Conservation (phyloP, 2,113 vertebrate species). For the Aix galericulata region DNA sequence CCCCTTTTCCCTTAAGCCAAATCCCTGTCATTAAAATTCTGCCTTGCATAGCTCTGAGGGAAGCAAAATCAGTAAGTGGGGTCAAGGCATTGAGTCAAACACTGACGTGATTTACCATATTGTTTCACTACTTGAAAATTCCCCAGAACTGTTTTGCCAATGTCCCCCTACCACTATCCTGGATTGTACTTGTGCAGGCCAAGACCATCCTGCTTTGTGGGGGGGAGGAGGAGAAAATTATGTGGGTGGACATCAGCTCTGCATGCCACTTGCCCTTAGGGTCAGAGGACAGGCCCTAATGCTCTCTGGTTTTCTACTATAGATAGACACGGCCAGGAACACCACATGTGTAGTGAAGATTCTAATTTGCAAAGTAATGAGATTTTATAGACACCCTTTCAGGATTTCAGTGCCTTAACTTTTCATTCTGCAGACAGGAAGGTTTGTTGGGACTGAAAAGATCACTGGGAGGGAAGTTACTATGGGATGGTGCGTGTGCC, state of each 20-base stretch:
- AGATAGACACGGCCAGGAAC: background rate
- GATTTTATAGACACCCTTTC: background rate
- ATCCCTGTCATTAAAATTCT: background rate
- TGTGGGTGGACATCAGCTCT: background rate
- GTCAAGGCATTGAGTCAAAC: background rate
- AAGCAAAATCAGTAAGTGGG: background rate
- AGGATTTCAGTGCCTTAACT: background rate
- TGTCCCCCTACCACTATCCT: background rate
- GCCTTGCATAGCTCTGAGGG: background rate
- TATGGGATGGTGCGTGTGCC: background rate
- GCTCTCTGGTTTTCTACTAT: background rate
- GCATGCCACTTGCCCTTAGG: background rate
- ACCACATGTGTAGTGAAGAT: background rate
- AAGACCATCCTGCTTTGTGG: background rate
- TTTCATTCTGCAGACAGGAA: background rate
- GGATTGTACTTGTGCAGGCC: background rate
- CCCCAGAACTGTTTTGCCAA: background rate
- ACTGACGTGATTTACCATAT: background rate
- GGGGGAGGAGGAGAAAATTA: background rate
- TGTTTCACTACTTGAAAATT: background rate
- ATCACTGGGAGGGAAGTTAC: background rate
- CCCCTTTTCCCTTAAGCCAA: slow-evolving; percentile 13
- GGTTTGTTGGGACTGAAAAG: background rate
- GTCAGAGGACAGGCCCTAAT: background rate
- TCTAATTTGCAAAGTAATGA: background rate